Evolutionary conservation across 2,888 invertebrate genomes (phyloP).

Genomic region (Pseudanteris insignis): DNA sequence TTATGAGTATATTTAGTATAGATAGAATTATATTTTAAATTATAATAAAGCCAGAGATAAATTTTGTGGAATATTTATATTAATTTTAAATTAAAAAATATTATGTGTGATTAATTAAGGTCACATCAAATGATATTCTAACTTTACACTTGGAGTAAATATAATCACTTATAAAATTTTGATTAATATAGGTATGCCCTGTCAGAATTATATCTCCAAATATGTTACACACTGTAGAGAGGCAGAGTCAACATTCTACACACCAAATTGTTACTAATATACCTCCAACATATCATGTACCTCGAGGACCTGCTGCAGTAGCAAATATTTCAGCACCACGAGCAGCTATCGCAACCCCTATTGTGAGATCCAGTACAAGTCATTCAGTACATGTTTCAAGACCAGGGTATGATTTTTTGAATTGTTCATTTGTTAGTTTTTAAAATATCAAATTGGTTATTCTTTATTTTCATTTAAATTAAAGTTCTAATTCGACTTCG

Average conservation of each 20-base stretch:
- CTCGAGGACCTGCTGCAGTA: constrained; percentile 76
- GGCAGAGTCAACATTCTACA: constrained; percentile 55
- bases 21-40: too few relatives aligned
- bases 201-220: constrained; percentile 62
- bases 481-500: constrained; percentile 56
- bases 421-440: background rate
- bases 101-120: too few relatives aligned
- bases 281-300: constrained; percentile 66
- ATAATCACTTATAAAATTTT: too few relatives aligned
- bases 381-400: constrained; percentile 59
- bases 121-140: too few relatives aligned
- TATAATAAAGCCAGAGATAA: too few relatives aligned
- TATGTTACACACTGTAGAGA: constrained; percentile 59
- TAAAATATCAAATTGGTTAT: background rate
- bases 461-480: constrained; percentile 19
- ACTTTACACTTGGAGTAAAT: too few relatives aligned
- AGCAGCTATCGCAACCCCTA: constrained; percentile 71
- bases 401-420: constrained; percentile 52
- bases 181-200: constrained; percentile 18
- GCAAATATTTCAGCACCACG: constrained; percentile 79
- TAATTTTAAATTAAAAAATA: too few relatives aligned
- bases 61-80: too few relatives aligned
- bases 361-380: constrained; percentile 59
- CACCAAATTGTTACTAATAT: constrained; percentile 64
- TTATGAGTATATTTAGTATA: too few relatives aligned